These are phyloP conservation scores for Pinna nobilis DNA, from an alignment of 1,140 invertebrate genomes.

Conservation along the genomic window DNA sequence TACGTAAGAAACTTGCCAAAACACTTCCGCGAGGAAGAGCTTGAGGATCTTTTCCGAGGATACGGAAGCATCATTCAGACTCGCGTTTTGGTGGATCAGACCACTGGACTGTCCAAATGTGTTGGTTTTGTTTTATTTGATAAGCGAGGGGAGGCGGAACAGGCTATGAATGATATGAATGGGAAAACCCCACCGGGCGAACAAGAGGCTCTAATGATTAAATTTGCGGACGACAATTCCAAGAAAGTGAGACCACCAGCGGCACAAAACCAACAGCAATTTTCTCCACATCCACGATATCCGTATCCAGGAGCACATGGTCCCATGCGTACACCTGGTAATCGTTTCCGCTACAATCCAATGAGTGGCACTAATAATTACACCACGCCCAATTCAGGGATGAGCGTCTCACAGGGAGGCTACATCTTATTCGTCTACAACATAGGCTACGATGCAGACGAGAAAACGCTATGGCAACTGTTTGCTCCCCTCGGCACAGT, in stretches of 20 bases:
- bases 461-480: slow-evolving; percentile 71
- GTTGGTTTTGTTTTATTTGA: slow-evolving; percentile 89
- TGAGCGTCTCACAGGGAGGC: slow-evolving; percentile 30
- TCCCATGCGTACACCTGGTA: slow-evolving; percentile 39
- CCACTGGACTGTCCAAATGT: slow-evolving; percentile 88
- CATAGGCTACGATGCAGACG: slow-evolving; percentile 73
- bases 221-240: slow-evolving; percentile 94
- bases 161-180: slow-evolving; percentile 89
- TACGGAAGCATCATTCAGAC: slow-evolving; percentile 93
- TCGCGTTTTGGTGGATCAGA: slow-evolving; percentile 90
- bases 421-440: slow-evolving; percentile 75
- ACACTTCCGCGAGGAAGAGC: slow-evolving; percentile 79
- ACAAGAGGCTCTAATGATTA: slow-evolving; percentile 88
- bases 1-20: slow-evolving; percentile 95
- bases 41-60: slow-evolving; percentile 89
- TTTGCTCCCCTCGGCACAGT: slow-evolving; percentile 74
- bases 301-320: slow-evolving; percentile 57
- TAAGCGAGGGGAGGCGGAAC: slow-evolving; percentile 83
- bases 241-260: slow-evolving; percentile 78
- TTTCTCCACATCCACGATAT: not conserved
- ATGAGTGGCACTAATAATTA: slow-evolving; percentile 14
- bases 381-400: slow-evolving; percentile 1
- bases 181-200: slow-evolving; percentile 89
- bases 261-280: slow-evolving; percentile 3
- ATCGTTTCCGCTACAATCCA: slow-evolving; percentile 34